Evolutionary conservation across 2,888 invertebrate species (phyloP).

Genomic region (Andricus curvator): DNA sequence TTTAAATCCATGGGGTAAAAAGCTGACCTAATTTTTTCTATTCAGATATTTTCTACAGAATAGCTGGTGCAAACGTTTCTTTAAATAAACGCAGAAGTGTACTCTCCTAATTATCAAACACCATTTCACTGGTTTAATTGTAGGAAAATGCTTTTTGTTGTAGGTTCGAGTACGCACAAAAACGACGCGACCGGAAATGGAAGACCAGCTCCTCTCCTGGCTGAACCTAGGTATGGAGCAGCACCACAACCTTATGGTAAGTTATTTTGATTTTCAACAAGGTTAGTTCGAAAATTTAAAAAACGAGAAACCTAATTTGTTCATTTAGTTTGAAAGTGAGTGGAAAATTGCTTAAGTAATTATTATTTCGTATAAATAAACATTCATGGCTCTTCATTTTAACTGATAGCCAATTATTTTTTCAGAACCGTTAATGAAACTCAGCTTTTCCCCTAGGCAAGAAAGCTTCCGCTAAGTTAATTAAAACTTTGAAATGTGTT

Average conservation of each 20-base stretch:
- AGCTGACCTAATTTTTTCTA: not conserved
- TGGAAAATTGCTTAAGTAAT: not conserved
- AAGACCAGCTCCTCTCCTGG: constrained; percentile 90
- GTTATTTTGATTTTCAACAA: constrained; percentile 74
- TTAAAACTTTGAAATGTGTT: constrained; percentile 26
- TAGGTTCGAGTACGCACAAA: constrained; percentile 75
- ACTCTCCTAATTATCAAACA: not conserved
- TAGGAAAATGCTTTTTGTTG: constrained; percentile 59
- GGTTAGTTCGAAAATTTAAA: not conserved
- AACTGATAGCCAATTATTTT: constrained; percentile 11
- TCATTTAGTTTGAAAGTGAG: not conserved
- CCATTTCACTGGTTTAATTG: not conserved
- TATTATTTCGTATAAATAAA: not conserved
- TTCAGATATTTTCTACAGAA: not conserved
- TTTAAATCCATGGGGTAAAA: not conserved
- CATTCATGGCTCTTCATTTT: not conserved
- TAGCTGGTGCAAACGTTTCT: not conserved
- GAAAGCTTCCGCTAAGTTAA: constrained; percentile 24
- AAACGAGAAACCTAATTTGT: not conserved
- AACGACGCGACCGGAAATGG: constrained; percentile 76
- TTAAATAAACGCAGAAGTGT: constrained; percentile 8
- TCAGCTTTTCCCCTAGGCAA: constrained; percentile 12
- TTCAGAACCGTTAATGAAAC: constrained; percentile 23
- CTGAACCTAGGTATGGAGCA: constrained; percentile 93
- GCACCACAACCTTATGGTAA: constrained; percentile 94